Percentiles rank a stretch among this genome's conserved stretches.
Evolutionary conservation across 2,888 invertebrate genomes (phyloP).

Genomic region (Rotaria magnacalcarata): DNA sequence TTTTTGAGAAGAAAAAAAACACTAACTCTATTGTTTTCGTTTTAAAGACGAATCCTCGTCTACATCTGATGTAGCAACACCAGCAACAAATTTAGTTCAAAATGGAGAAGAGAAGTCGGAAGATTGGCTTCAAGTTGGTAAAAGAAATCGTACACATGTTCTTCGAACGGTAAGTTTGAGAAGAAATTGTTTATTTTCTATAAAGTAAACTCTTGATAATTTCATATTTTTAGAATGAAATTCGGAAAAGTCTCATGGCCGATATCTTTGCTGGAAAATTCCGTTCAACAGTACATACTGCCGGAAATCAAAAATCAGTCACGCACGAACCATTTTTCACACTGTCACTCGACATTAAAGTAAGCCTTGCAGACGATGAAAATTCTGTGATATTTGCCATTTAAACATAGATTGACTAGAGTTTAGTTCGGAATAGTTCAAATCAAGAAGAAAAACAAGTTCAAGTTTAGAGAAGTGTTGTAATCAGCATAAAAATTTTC

Average conservation of each 20-base stretch:
- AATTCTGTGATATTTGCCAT: no score
- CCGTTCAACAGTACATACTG: conserved; percentile 71
- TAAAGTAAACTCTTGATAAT: not conserved
- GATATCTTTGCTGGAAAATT: conserved; percentile 88
- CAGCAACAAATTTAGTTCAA: not conserved
- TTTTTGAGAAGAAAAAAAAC: conserved; percentile 11
- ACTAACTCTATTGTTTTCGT: not conserved
- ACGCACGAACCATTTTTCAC: conserved; percentile 93
- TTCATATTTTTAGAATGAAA: conserved; percentile 64
- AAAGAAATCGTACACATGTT: conserved; percentile 78
- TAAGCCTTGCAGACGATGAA: conserved; percentile 55
- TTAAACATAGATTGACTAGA: no score
- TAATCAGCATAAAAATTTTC: no score
- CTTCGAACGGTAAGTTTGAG: conserved; percentile 67
- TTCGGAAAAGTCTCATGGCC: conserved; percentile 78
- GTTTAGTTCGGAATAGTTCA: no score
- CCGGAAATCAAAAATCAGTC: conserved; percentile 64
- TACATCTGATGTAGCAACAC: conserved; percentile 46
- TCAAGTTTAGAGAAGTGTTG: no score
- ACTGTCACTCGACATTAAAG: conserved; percentile 86
- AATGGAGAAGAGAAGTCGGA: conserved; percentile 52
- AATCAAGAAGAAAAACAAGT: no score
- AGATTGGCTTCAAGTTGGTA: conserved; percentile 68
- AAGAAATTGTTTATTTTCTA: not conserved
- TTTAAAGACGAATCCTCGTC: not conserved